Base-by-base conservation (phyloP, 1,140 invertebrate species). In the Caenorhabditis remanei region DNA sequence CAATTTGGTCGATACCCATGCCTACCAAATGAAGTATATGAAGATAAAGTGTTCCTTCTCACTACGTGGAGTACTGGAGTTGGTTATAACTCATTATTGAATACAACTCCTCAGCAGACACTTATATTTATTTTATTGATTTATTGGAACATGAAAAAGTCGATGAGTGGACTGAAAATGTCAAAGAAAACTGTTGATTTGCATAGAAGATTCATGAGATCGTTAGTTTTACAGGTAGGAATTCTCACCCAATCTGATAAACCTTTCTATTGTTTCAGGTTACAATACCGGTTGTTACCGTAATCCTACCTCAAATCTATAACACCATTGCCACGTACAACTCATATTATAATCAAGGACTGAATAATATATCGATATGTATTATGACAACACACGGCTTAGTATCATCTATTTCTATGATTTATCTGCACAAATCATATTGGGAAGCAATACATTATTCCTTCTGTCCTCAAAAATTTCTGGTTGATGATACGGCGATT, bases 301-400 rank as follows among this genome's bases (percentile, higher is more conserved):
- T 71, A 46, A 0, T 71, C 14, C 4, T 16, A 19, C 65, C 65
- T 4, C 65, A 43, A 5, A 43, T 24, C 40, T n/a, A 19, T n/a
- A 71, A 71, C 41, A 43, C 19, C 13, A 4, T 71, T 9, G 19
- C 41, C 11, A 71, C 19, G 4, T 46, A 19, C 41, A 43, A 71
- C 8, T 71, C 65, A 5, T 71, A 71, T n/a, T 71, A 71, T n/a
- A 71, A 71, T 24, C 65, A 71, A 46, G 65, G 65, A 71, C 40
- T 14, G 11, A 71, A 71, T 71, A 71, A 71, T 71, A 43, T 71
- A 43, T 71, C 65, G 19, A 24, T 71, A 19, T 71, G n/a, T n/a
- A 43, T 71, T 4, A 71, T 71, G 65, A 41, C 65, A 2, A 43
- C 40, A 8, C 65, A 71, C 19, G 65, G 40, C 4, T 46, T 71